These are phyloP conservation scores for Conistra vaccinii DNA, from an alignment of 2,888 invertebrate genomes.

Conservation along the genomic window DNA sequence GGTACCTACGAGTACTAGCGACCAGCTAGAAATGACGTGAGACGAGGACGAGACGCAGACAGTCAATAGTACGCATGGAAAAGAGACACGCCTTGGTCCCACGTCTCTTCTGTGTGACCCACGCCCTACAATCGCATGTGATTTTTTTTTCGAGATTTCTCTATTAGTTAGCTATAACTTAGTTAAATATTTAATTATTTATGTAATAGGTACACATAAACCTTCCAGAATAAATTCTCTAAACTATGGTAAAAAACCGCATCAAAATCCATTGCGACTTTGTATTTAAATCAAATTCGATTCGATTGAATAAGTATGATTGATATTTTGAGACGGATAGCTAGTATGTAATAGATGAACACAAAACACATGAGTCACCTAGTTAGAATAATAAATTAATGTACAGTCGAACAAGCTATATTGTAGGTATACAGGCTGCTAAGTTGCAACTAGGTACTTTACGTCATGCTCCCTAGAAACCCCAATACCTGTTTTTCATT, in stretches of 20 bases:
- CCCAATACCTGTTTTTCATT: too few species aligned
- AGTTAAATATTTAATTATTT: too few species aligned
- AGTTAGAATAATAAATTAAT: neutral
- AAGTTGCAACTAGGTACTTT: neutral
- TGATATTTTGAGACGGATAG: neutral
- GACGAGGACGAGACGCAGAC: neutral
- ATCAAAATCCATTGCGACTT: neutral
- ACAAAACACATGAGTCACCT: neutral
- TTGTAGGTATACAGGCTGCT: neutral
- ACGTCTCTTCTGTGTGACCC: too few species aligned
- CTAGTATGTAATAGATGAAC: too few species aligned
- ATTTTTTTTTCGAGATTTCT: too few species aligned
- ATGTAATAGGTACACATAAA: too few species aligned
- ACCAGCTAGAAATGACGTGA: neutral
- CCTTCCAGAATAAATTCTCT: too few species aligned
- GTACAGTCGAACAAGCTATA: neutral
- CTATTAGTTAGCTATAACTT: too few species aligned
- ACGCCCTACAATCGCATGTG: too few species aligned
- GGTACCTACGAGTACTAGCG: neutral
- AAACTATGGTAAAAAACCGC: neutral
- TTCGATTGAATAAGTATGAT: too few species aligned
- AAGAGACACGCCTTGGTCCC: too few species aligned
- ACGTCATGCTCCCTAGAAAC: too few species aligned
- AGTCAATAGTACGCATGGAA: neutral
- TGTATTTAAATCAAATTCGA: neutral